These are phyloP conservation scores for pig (Sus scrofa) DNA, from an alignment of 2,113 vertebrate genomes.

Conservation along the genomic window DNA sequence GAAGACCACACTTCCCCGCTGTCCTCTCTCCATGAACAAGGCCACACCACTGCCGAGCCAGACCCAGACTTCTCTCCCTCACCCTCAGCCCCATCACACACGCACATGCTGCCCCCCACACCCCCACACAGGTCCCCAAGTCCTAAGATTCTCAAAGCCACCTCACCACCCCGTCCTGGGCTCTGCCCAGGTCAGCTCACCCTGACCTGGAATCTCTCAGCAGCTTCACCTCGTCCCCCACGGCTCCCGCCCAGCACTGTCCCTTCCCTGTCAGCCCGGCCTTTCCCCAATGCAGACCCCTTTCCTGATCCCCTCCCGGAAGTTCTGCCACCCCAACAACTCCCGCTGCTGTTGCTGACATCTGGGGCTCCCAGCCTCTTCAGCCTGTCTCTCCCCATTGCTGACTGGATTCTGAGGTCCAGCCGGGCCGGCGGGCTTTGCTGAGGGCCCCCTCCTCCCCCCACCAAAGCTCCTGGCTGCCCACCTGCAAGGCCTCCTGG, in stretches of 20 bases:
- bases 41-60: background rate
- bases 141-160: background rate
- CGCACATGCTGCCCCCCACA: too few relatives aligned
- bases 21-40: background rate
- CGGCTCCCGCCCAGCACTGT: accelerated
- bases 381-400: background rate
- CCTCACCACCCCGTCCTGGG: accelerated
- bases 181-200: background rate
- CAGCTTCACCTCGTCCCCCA: too few relatives aligned
- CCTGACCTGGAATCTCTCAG: background rate
- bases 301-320: too few relatives aligned
- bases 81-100: accelerated
- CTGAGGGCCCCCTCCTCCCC: background rate
- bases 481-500: background rate
- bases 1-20: background rate
- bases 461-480: background rate
- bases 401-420: background rate
- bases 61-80: background rate
- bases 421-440: background rate
- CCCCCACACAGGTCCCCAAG: background rate
- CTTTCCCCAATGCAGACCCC: background rate
- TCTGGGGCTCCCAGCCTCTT: background rate
- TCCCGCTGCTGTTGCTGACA: too few relatives aligned
- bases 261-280: background rate
- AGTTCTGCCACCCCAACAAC: too few relatives aligned